phyloP scores from a whole-genome alignment of 2,888 invertebrate species.

The Dexiosoma caninum region DNA sequence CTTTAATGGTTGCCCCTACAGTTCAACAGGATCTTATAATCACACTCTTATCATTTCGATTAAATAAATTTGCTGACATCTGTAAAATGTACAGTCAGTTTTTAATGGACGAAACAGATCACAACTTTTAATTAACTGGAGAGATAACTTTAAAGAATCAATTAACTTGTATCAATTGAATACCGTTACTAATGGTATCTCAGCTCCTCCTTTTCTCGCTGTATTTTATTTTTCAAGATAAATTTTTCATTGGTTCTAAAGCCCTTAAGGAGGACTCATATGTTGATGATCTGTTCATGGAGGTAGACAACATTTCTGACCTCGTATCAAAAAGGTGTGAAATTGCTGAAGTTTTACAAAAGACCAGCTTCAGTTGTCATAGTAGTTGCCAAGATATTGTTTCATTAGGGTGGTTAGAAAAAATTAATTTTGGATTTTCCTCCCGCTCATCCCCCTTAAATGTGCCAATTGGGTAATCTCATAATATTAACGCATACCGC shows the following conservation, averaged over 20 bases:
- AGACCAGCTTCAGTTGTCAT: conserved; percentile 2
- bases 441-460: too few species aligned
- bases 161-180: background rate
- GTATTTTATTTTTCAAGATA: too few species aligned
- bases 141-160: background rate
- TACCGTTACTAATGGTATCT: too few species aligned
- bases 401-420: too few species aligned
- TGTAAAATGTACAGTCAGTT: conserved; percentile 48
- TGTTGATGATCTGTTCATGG: conserved; percentile 20
- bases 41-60: conserved; percentile 33
- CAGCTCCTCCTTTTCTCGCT: conserved; percentile 42
- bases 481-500: too few species aligned
- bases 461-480: too few species aligned
- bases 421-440: too few species aligned
- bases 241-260: conserved; percentile 1
- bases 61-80: conserved; percentile 42
- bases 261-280: background rate
- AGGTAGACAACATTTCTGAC: background rate
- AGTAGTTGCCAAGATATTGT: background rate
- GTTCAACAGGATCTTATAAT: conserved; percentile 51
- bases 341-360: background rate
- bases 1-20: conserved; percentile 55
- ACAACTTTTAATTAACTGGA: conserved; percentile 47
- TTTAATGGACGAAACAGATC: conserved; percentile 16
- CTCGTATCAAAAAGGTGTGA: background rate